phyloP scores from a whole-genome alignment of 2,888 invertebrate genomes.

The Ametastegia equiseti region DNA sequence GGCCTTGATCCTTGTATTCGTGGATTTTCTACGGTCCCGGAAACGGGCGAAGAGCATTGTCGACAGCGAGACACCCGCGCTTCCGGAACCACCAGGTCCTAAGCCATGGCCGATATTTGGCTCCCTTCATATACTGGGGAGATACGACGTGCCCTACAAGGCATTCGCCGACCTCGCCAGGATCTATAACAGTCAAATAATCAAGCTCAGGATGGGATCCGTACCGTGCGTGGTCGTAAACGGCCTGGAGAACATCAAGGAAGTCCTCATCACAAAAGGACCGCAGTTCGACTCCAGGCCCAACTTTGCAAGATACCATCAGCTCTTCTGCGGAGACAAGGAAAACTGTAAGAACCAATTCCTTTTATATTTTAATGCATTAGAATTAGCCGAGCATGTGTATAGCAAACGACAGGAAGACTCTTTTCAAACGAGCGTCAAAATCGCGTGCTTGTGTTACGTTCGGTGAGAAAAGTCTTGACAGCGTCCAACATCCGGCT shows the following conservation, averaged over 20 bases:
- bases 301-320: slow-evolving; percentile 80
- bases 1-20: slow-evolving; percentile 61
- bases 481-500: slow-evolving; percentile 37
- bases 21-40: slow-evolving; percentile 60
- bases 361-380: neutral
- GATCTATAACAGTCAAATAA: slow-evolving; percentile 77
- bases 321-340: slow-evolving; percentile 82
- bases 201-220: slow-evolving; percentile 78
- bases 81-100: slow-evolving; percentile 77
- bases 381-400: too few species aligned
- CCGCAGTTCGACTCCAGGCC: slow-evolving; percentile 82
- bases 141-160: slow-evolving; percentile 80
- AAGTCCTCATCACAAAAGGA: slow-evolving; percentile 79
- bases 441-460: neutral
- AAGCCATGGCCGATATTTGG: slow-evolving; percentile 79
- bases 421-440: too few species aligned
- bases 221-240: slow-evolving; percentile 80
- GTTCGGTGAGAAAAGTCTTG: slow-evolving; percentile 7
- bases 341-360: slow-evolving; percentile 81
- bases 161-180: slow-evolving; percentile 78
- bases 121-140: slow-evolving; percentile 78
- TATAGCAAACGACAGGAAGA: too few species aligned
- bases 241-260: slow-evolving; percentile 79
- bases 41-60: slow-evolving; percentile 40
- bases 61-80: slow-evolving; percentile 56